Evolutionary conservation across 2,888 invertebrate species (phyloP).

Genomic region (Volucella inanis): DNA sequence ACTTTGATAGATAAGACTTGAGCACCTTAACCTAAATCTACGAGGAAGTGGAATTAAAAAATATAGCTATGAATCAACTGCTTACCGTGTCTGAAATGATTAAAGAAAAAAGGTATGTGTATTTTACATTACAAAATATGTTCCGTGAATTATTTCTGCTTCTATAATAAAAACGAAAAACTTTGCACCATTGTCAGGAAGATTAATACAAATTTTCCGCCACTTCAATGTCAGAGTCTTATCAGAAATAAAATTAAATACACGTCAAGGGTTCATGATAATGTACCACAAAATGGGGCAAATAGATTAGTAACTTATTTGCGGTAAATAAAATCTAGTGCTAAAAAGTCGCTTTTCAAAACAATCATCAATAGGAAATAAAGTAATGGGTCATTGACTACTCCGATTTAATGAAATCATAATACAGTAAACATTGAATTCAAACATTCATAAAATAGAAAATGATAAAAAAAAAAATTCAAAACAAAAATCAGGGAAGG

Average conservation of each 20-base stretch:
- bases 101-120: too few relatives aligned
- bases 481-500: too few relatives aligned
- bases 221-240: background rate
- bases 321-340: background rate
- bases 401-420: constrained; percentile 9
- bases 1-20: too few relatives aligned
- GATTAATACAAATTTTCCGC: too few relatives aligned
- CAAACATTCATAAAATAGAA: background rate
- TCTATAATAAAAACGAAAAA: background rate
- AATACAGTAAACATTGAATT: background rate
- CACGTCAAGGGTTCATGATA: background rate
- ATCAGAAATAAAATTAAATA: background rate
- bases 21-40: too few relatives aligned
- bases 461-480: too few relatives aligned
- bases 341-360: background rate
- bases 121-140: background rate
- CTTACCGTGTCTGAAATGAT: too few relatives aligned
- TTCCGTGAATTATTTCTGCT: background rate
- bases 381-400: constrained; percentile 1
- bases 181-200: background rate
- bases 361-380: background rate
- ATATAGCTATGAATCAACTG: too few relatives aligned
- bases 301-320: constrained; percentile 8
- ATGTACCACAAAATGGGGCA: background rate
- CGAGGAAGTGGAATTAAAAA: too few relatives aligned